A percentile compares a stretch with the other conserved stretches of the same genome.
Conservation (phyloP, 2,797 vertebrate species). For the Liparis tanakae region DNA sequence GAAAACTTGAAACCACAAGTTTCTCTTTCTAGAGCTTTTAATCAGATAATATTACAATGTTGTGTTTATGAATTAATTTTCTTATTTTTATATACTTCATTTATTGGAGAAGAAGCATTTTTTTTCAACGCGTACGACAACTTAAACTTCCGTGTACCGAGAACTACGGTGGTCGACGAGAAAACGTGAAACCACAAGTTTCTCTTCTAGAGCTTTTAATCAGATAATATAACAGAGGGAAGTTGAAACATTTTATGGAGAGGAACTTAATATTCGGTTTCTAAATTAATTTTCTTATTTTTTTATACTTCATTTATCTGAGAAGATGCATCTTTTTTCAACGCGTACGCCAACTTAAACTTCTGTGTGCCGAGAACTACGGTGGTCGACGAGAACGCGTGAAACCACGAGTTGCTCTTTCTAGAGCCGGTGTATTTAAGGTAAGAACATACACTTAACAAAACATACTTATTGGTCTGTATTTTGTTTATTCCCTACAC, state of each 20-base stretch:
- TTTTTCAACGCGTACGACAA: neutral
- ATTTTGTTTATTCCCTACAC: neutral
- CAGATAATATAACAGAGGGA: slow-evolving; percentile 22
- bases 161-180: too few relatives aligned
- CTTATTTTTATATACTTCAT: neutral
- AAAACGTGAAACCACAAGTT: neutral
- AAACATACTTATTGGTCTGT: neutral
- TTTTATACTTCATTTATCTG: neutral
- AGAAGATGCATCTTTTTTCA: neutral
- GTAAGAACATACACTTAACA: neutral
- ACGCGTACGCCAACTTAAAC: neutral
- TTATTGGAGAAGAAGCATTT: neutral
- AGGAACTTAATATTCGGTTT: neutral
- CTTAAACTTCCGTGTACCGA: too few relatives aligned
- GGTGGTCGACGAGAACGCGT: too few relatives aligned
- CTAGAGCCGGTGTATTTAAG: neutral
- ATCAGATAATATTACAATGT: slow-evolving; percentile 6
- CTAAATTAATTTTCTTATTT: neutral
- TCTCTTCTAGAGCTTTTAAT: slow-evolving; percentile 18
- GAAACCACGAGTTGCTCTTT: neutral
- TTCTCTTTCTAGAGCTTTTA: slow-evolving; percentile 16
- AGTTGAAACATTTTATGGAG: slow-evolving; percentile 3
- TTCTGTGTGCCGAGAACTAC: too few relatives aligned
- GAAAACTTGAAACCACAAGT: neutral
- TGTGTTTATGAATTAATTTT: neutral